Conservation (phyloP, 2,113 vertebrate genomes). For the Progne subis region DNA sequence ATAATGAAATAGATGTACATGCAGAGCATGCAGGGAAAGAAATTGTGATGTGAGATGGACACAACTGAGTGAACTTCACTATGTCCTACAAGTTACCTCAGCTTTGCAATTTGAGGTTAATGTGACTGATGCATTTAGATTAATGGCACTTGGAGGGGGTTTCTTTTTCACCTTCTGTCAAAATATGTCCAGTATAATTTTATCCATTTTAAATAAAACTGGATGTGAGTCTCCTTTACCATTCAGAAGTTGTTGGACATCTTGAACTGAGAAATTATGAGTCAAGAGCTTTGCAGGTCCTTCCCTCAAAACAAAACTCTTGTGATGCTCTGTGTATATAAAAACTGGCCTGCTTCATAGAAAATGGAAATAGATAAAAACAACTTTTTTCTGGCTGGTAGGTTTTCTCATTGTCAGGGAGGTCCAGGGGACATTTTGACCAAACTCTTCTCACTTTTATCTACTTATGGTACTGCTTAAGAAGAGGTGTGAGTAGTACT, state of each 20-base stretch:
- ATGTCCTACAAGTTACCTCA: not conserved
- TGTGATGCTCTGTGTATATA: not conserved
- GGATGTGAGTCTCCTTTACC: not conserved
- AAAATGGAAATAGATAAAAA: not conserved
- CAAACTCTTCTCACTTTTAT: not conserved
- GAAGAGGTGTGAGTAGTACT: not conserved
- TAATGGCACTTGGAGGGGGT: not conserved
- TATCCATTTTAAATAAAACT: not conserved
- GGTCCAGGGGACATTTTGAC: not conserved
- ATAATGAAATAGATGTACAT: not conserved
- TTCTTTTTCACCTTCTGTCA: not conserved
- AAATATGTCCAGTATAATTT: not conserved
- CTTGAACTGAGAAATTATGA: not conserved
- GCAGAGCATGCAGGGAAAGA: not conserved
- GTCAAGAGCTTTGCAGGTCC: not conserved
- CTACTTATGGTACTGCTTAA: not conserved
- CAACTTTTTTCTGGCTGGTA: not conserved
- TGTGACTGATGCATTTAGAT: not conserved
- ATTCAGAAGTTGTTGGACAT: not conserved
- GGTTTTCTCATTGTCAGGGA: not conserved
- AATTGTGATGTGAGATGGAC: not conserved
- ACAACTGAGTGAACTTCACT: not conserved
- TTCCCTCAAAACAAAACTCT: not conserved
- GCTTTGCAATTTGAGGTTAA: not conserved
- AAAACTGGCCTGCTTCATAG: not conserved